Base-by-base conservation (phyloP, 2,888 invertebrate species). In the Elysia crispata region DNA sequence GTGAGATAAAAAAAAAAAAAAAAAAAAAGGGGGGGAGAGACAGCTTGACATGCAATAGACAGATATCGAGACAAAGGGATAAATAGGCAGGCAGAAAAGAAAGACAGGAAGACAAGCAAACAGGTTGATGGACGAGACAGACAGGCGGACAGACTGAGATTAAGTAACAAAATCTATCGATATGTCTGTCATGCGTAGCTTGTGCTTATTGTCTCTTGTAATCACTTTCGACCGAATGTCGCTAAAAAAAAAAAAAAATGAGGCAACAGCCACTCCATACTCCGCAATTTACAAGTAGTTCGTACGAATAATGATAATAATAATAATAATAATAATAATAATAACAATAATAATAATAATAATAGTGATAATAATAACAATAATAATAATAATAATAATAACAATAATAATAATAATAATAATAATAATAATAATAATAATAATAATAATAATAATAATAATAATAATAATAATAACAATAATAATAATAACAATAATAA, bases 71-170 rank as follows among this genome's bases (percentile, higher is more conserved):
- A n/a, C 41, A 6, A 30, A 49, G 49, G 66, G 25, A 49, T 25
- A 50, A 64, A 41, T 18, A 25, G 23, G 64, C 20, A 13, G 57
- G 20, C 23, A 31, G 23, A n/a, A 57, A 23, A 28, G 31, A 33
- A 13, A 76, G 33, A 76, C 15, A 31, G 23, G 33, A 15, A 62
- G 64, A 30, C 25, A 64, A n/a, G 33, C 62, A 76, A 18, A 41
- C 49, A 23, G 60, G 41, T 41, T 6, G 5, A 41, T 41, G 41
- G 3, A 41, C 11, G 11, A 41, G 3, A 66, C 20, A 33, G 54
- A 50, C 20, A 28, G 23, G 31, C 0, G 50, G 76, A 67, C 15
- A 54, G 54, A 67, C 5, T 50, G 67, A n/a, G n/a, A 67, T n/a
- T n/a, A n/a, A n/a, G n/a, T n/a, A n/a, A n/a, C n/a, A n/a, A n/a